Evolutionary conservation across 2,888 invertebrate species (phyloP), one percentile per base, ranked within the genome.

Genomic region (Ichneumon xanthorius): DNA sequence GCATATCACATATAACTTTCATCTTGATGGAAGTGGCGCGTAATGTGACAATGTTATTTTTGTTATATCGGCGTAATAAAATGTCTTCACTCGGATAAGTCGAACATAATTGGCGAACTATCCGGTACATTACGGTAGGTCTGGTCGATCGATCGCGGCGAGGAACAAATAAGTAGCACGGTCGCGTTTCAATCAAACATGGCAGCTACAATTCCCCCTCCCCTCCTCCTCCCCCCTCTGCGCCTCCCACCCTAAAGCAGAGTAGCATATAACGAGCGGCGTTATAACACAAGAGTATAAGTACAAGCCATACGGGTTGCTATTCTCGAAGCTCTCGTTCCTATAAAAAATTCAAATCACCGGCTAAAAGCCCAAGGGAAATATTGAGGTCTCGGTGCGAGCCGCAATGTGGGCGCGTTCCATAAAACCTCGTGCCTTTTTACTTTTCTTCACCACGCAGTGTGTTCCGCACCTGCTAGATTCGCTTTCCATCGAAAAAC

Each of bases 341-440:
- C 6, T 71, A 85, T 85, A 67, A 85, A 85, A 80, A 80, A 85
- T 85, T 82, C 82, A 85, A 80, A 37, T 61, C 50, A 53, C 50
- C 22, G 22, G 48, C 75, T 72, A n/a, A 65, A 75, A 80, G 82
- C 50, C 71, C 61, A 70, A 53, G 55, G 63, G 79, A 80, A 85
- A 85, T 72, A 76, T 85, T 82, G 76, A 85, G 72, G 76, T 79
- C 82, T 82, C 72, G 16, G 5, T 1, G 53, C 53, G 63, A 80
- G 71, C 26, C 22, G 19, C 19, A 14, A 55, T 37, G 37, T 63
- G 14, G 48, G 11, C 61, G 16, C 14, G 26, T 37, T 70, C 16
- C 33, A 50, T 61, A 5, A 45, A 45, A 37, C 70, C 5, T 48
- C 63, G 16, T 58, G 5, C 16, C 40, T 11, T 0, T 26, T 26